Evolutionary conservation across 2,888 invertebrate genomes (phyloP), one percentile per base, ranked within the genome.

Genomic region (Ecliptopera silaceata): DNA sequence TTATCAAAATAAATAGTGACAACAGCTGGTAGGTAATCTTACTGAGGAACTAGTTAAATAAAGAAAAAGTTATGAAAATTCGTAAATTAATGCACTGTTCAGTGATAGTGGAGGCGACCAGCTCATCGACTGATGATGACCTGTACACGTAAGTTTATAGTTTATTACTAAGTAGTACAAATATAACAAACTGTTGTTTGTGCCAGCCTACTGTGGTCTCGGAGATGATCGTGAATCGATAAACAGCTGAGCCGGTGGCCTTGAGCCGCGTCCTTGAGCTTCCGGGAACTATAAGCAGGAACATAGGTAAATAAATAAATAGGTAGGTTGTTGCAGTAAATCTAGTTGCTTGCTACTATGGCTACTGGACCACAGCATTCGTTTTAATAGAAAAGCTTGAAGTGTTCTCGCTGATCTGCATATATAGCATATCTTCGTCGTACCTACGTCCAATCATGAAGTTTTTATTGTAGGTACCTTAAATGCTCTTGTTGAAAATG

Each of bases 111-210:
- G 86, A 86, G 63, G 82, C 84, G 1, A 80, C 82, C 4, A 83
- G 84, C 63, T 83, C 84, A 46, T 81, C 87, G 8, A 77, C 64
- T 57, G 61, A 72, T 45, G 88, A 86, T 56, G 88, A 88, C 55
- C 64, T 86, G 1, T 88, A 89, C 65, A 79, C 83, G 89, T 89
- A 72, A 83, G 89, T 84, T 26, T 1, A 26, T 26, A 26, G 6
- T 26, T 26, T 6, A 26, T 26, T 4, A 26, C 2, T 6, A 12
- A 1, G 12, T 34, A 34, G 6, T 1, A n/a, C 10, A 15, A 36
- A 32, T n/a, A 13, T 43, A 43, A 4, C 31, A 22, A 18, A n/a
- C n/a, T 20, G 12, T n/a, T n/a, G n/a, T n/a, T n/a, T n/a, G n/a
- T n/a, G 12, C 1, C 6, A 41, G 18, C 26, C 26, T 26, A 26